These are phyloP conservation scores for Therioaphis trifolii DNA, from an alignment of 2,888 invertebrate species.

Conservation along the genomic window DNA sequence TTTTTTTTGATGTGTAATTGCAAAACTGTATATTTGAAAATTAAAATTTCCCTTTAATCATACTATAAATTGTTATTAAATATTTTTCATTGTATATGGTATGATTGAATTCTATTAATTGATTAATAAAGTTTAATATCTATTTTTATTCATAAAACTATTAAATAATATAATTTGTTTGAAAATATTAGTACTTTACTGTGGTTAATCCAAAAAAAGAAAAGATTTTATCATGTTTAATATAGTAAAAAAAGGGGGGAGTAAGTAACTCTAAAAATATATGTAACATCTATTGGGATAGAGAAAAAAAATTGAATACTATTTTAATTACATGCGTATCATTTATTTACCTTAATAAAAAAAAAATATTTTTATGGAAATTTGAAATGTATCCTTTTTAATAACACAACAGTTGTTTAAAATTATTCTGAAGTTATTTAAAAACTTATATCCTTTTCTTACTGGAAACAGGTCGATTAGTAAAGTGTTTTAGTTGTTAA, in stretches of 20 bases:
- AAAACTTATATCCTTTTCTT: background rate
- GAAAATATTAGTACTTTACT: background rate
- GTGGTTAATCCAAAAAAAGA: background rate
- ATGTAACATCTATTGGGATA: too few species aligned
- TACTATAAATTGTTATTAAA: background rate
- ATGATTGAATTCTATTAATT: background rate
- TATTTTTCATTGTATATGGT: background rate
- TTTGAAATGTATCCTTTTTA: background rate
- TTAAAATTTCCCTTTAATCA: background rate
- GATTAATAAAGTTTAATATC: background rate
- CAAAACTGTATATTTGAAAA: background rate
- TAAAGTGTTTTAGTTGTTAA: background rate
- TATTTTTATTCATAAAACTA: too few species aligned
- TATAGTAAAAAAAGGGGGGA: background rate
- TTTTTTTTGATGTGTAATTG: too few species aligned
- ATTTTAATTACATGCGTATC: background rate
- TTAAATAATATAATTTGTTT: background rate
- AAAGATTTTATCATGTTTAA: background rate
- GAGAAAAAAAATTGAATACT: too few species aligned
- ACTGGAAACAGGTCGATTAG: background rate
- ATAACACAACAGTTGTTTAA: background rate
- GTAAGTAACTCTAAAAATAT: background rate
- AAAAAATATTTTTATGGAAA: background rate
- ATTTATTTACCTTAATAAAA: background rate
- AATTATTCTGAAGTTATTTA: background rate